phyloP scores from a whole-genome alignment of 2,113 vertebrate genomes.

The Bungarus multicinctus region DNA sequence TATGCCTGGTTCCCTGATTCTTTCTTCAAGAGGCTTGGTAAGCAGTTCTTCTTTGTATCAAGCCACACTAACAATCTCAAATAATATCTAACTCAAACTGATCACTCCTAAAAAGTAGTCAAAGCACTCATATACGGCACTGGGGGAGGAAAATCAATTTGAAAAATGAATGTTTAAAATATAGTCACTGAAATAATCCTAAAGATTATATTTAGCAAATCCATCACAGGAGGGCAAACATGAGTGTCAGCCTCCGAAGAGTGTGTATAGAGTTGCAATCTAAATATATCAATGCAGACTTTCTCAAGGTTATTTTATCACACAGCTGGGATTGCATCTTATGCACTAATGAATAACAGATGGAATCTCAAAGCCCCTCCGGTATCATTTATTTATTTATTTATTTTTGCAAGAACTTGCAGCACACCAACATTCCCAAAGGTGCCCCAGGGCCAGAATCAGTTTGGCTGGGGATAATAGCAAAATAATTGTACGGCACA shows the following conservation, averaged over 20 bases:
- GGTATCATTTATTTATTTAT: neutral
- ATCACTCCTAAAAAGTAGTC: neutral
- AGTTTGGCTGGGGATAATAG: neutral
- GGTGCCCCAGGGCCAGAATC: neutral
- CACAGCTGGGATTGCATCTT: neutral
- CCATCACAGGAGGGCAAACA: neutral
- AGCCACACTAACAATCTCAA: neutral
- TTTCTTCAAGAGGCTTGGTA: slow-evolving; percentile 5
- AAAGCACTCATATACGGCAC: neutral
- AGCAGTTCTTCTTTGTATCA: neutral
- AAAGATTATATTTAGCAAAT: neutral
- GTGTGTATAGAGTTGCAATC: neutral
- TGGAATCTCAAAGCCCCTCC: neutral
- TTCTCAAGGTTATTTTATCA: neutral
- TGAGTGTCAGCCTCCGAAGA: too few species aligned
- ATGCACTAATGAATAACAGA: neutral
- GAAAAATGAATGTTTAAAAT: neutral
- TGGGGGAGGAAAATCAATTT: neutral
- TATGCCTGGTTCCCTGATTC: neutral
- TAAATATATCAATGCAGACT: neutral
- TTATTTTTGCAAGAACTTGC: neutral
- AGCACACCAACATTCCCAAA: neutral
- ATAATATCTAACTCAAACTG: neutral
- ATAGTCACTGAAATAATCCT: neutral
- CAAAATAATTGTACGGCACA: neutral